Evolutionary conservation across 2,797 vertebrate species (phyloP), one percentile per base, ranked within the genome.

Genomic region (Liparis tanakae): DNA sequence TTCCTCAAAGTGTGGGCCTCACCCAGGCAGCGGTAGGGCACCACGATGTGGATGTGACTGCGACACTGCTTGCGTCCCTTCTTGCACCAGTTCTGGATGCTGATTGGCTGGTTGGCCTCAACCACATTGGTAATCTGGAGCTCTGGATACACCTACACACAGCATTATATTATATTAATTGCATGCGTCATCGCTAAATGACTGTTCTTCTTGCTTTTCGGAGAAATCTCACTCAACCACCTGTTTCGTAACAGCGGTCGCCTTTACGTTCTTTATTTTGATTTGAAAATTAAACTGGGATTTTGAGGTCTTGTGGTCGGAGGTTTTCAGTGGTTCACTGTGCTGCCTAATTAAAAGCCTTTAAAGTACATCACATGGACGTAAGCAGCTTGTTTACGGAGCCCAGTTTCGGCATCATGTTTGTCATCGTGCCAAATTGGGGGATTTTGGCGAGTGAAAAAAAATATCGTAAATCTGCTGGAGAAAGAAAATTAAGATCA

Each of bases 91-190:
- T 95, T 97, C 82, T 97, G 95, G 51, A 99, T 96, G 88, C 87
- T 96, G 87, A 97, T 87, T 0, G 96, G 96, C 85, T 98, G 95
- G 81, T 98, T 99, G 80, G 97, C 98, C 79, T 99, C 98, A 87
- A 99, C 97, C 9, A 99, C 97, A 0, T 99, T 99, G 3, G 97
- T 99, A 70, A 99, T 98, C 94, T 96, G 96, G 44, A 99, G 94
- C 78, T 98, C 97, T 64, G 97, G 96, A 71, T 99, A 99, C 76
- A 99, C 96, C 98, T 99, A 25, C 56, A 70, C 25, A 30, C 25
- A 46, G 34, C 5, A 6, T 8, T n/a, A 20, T 30, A 30, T 30
- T 30, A 30, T 30, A 30, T 30, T 30, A 30, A 30, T 30, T 30
- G 25, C 25, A 30, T 4, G 25, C 4, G 25, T 30, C 25, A 30